Evolutionary conservation across 2,113 vertebrate genomes (phyloP).

Genomic region (Psettodes erumei): DNA sequence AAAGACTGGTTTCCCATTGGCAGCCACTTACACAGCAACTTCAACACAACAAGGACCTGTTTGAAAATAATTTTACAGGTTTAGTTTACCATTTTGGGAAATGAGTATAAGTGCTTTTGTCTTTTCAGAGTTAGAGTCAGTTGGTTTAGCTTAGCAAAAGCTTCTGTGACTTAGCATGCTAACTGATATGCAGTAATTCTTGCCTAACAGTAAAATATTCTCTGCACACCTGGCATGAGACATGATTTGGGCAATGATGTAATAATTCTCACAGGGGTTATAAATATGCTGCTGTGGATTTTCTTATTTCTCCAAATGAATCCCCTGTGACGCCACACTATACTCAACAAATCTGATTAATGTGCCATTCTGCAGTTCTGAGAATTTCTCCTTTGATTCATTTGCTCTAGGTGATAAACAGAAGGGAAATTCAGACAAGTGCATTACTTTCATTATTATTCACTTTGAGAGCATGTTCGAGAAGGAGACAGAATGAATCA

Average conservation of each 20-base stretch:
- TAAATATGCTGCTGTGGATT: not conserved
- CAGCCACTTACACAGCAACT: constrained; percentile 10
- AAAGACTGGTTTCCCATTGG: constrained; percentile 35
- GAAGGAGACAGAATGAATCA: constrained; percentile 15
- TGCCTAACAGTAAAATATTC: not conserved
- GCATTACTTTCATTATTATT: constrained; percentile 9
- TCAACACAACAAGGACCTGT: not conserved
- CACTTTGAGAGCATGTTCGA: not conserved
- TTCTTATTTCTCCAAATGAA: not conserved
- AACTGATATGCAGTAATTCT: not conserved
- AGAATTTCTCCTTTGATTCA: not conserved
- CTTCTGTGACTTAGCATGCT: not conserved
- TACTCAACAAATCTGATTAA: not conserved
- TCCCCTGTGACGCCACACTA: not conserved
- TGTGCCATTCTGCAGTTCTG: not conserved
- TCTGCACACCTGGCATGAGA: not conserved
- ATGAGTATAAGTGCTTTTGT: no score
- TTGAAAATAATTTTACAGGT: not conserved
- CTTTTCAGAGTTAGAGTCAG: not conserved
- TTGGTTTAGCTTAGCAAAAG: not conserved
- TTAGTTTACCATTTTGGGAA: not conserved
- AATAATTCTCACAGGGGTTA: not conserved
- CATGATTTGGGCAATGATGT: not conserved
- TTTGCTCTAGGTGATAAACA: not conserved
- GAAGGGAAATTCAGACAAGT: not conserved